Conservation (phyloP, 1,140 invertebrate genomes). For the Sminthurinus signatus region DNA sequence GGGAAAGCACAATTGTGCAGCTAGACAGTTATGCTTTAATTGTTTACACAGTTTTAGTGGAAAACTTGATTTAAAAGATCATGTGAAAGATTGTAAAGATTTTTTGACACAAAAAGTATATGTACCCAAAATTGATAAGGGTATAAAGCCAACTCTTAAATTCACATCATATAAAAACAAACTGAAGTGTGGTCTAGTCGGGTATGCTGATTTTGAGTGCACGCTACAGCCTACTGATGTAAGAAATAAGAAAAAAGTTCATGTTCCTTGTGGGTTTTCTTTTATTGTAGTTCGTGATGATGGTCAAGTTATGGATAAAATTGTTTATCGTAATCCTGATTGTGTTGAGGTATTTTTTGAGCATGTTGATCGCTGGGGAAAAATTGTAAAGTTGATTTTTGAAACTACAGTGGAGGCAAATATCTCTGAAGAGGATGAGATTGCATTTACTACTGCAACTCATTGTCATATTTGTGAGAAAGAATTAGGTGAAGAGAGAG, state of each 20-base stretch:
- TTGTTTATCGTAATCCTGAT: background rate
- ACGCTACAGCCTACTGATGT: background rate
- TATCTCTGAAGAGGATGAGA: background rate
- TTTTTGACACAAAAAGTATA: constrained; percentile 10
- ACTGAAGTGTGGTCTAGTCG: constrained; percentile 2
- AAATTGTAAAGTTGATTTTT: background rate
- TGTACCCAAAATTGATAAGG: background rate
- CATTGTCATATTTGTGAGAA: constrained; percentile 10
- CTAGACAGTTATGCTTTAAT: constrained; percentile 12
- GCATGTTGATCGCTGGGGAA: background rate
- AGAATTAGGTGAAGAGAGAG: background rate
- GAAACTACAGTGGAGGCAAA: background rate
- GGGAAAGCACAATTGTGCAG: background rate
- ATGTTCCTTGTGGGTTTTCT: constrained; percentile 8
- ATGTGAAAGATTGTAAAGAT: background rate
- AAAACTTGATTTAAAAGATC: background rate
- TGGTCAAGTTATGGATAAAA: background rate
- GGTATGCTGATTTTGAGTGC: constrained; percentile 12
- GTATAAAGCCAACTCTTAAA: background rate
- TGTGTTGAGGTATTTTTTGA: constrained; percentile 11
- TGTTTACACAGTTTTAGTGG: constrained; percentile 13
- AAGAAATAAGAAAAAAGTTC: background rate
- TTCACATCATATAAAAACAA: constrained; percentile 12
- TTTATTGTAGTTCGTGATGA: constrained; percentile 5
- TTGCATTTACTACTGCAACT: background rate